Evolutionary conservation across 2,888 invertebrate species (phyloP), one percentile per base, ranked within the genome.

Genomic region (Drosophila paramelanica): DNA sequence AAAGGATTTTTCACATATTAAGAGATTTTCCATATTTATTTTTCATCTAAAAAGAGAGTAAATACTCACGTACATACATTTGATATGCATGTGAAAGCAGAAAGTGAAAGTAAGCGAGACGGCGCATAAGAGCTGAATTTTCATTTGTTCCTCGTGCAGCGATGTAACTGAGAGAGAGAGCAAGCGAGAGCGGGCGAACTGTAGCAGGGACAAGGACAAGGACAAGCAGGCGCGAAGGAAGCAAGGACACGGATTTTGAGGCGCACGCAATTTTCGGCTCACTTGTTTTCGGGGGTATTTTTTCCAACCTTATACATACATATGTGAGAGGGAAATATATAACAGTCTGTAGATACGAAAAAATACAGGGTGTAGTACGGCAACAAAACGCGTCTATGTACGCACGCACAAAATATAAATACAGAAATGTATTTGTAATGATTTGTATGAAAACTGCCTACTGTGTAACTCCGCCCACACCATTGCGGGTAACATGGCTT

Each of bases 51-150:
- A 47, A 6, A 4, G 7, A 13, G 6, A 23, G 38, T 23, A 50
- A 11, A 41, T 8, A 27, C 17, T 47, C 11, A 20, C 50, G 33
- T 47, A 31, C 58, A 25, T 5, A 49, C 33, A 20, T 60, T 33
- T 59, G 42, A 38, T 46, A 43, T 31, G 46, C 49, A 56, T 42
- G 49, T 60, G 38, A 53, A 70, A 66, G 57, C 68, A 42, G 59
- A 58, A 75, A 84, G 84, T 88, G 81, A 88, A 84, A 84, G 84
- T 80, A 73, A 88, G 81, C 65, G 84, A 80, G 83, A 86, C 33
- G 55, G 67, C 68, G 57, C 14, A 50, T 53, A 27, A 49, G 51
- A 81, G 87, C 88, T 81, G 67, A 79, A 74, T 65, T 85, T 85
- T 82, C 83, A 88, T 88, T 83, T 88, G 86, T 88, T 80, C 82